These are phyloP conservation scores for Drymodes brunneopygia DNA, from an alignment of 2,113 vertebrate species.

Conservation along the genomic window DNA sequence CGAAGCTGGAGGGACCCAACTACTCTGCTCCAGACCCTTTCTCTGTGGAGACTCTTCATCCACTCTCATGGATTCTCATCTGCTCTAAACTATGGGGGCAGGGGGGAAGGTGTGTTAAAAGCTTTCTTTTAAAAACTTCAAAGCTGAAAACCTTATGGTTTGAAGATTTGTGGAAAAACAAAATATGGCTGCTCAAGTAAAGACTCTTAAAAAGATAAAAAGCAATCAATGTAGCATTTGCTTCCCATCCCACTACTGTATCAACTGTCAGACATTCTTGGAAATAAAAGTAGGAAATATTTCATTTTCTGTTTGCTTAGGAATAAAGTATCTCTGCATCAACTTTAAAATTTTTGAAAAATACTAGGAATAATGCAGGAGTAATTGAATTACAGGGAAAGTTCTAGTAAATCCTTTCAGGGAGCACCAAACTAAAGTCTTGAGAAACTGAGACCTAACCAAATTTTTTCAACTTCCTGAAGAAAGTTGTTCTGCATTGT, in stretches of 20 bases:
- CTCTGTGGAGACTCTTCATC: background rate
- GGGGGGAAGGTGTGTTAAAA: background rate
- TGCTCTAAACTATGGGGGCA: background rate
- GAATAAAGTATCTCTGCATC: background rate
- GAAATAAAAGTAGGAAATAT: background rate
- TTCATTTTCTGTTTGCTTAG: background rate
- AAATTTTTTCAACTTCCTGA: background rate
- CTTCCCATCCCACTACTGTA: background rate
- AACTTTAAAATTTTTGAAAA: background rate
- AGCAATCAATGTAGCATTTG: background rate
- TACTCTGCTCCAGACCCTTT: background rate
- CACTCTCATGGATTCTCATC: background rate
- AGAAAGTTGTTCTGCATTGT: background rate
- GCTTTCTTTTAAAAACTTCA: background rate
- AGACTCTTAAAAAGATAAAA: background rate
- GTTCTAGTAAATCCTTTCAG: background rate
- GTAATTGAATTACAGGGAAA: background rate
- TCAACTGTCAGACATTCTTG: background rate
- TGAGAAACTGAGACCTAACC: background rate
- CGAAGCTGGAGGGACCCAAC: background rate
- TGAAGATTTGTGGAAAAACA: background rate
- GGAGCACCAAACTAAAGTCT: background rate
- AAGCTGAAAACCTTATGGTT: background rate
- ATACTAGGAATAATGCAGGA: background rate
- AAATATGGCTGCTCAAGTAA: background rate